Conservation (phyloP, 2,888 invertebrate species). For the Notocelia uddmanniana region DNA sequence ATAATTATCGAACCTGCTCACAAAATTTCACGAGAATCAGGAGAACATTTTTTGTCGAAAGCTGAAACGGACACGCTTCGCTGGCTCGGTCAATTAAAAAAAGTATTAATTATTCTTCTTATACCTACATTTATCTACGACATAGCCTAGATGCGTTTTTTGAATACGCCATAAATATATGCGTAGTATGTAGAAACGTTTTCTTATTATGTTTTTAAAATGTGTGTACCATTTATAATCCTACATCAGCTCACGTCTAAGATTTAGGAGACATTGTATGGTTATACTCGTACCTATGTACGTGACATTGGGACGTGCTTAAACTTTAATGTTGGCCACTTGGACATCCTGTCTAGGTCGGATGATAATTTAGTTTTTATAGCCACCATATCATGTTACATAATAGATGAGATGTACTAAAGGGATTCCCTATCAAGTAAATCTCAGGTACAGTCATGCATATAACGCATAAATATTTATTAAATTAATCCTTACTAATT, state of each 20-base stretch:
- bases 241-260: not conserved
- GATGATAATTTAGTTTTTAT: constrained; percentile 12
- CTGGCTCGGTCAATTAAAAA: too few species aligned
- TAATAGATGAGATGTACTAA: not conserved
- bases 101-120: too few species aligned
- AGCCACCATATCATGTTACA: constrained; percentile 2
- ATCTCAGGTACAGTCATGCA: not conserved
- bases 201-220: not conserved
- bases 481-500: too few species aligned
- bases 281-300: too few species aligned
- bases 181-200: not conserved
- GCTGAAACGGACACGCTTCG: too few species aligned
- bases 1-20: too few species aligned
- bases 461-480: too few species aligned
- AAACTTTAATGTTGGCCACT: not conserved
- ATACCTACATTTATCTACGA: not conserved
- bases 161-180: not conserved
- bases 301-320: constrained; percentile 10
- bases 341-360: constrained; percentile 15
- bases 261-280: constrained; percentile 13
- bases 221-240: not conserved
- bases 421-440: constrained; percentile 14
- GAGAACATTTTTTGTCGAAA: too few species aligned
- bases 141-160: too few species aligned
- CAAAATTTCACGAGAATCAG: too few species aligned